Evolutionary conservation across 2,113 vertebrate species (phyloP), one percentile per base, ranked within the genome.

Genomic region (Vicugna pacos): DNA sequence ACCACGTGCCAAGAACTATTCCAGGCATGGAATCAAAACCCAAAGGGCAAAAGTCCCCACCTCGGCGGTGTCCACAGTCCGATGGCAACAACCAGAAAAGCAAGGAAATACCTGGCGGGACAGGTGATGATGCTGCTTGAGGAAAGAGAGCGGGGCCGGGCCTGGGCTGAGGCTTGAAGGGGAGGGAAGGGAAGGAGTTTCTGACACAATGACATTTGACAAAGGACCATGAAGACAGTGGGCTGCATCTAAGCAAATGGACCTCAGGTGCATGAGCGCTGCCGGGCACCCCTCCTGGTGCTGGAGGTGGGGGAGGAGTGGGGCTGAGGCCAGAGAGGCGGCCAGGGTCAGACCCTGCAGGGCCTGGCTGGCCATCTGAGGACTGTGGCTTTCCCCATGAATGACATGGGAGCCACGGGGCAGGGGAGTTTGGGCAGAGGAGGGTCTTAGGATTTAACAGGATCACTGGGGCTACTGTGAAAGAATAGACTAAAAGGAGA

Each of bases 351-450:
- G 65, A 30, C 17, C 26, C 48, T 6, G 8, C 19, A 0, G 62
- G 64, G 13, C 75, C 75, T 19, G 22, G 20, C 19, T 54, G 1
- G 6, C 77, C 30, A 1, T 3, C 12, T 56, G 65, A 65, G 73
- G 48, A 20, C 2, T 0, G 2, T 26, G 10, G 56, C 15, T 46
- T 77, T 42, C 54, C 32, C 32, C 46, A 3, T 0, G 0, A 10
- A 17, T 32, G 56, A 42, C 20, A 16, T 4, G 28, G 56, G 19
- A 64, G 22, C 38, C 50, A 0, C 0, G 6, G 48, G 26, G 3
- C 2, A 22, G 26, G 60, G 60, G 30, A 5, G 6, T 20, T 2
- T 50, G 26, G 26, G 42, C 24, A 69, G 67, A 50, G 50, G 26
- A 80, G 38, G 38, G 32, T 42, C 35, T 60, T 24, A 13, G 48